These are phyloP conservation scores for Choloepus didactylus DNA, from an alignment of 2,797 vertebrate species.

Conservation along the genomic window DNA sequence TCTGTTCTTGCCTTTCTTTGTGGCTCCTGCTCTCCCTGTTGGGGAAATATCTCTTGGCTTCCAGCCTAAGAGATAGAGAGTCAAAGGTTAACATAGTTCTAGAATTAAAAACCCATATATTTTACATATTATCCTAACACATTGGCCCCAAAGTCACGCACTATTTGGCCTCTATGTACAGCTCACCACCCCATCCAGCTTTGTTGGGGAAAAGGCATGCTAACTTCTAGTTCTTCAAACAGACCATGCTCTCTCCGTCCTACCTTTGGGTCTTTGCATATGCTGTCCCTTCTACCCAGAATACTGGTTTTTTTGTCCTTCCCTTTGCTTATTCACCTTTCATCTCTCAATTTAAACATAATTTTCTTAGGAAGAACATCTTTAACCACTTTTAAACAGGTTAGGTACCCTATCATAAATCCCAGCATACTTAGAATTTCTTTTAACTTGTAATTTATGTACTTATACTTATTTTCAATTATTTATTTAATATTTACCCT, in stretches of 20 bases:
- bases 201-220: neutral
- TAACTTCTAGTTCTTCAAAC: neutral
- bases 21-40: neutral
- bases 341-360: constrained; percentile 5
- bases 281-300: neutral
- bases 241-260: neutral
- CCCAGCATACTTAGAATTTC: constrained; percentile 1
- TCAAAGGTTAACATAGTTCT: neutral
- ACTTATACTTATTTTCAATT: neutral
- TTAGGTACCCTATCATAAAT: neutral
- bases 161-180: neutral
- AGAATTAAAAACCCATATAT: constrained; percentile 19
- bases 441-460: constrained; percentile 27
- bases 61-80: neutral
- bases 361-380: constrained; percentile 32
- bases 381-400: neutral
- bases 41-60: neutral
- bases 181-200: neutral
- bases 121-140: neutral
- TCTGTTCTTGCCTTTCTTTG: neutral
- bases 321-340: neutral
- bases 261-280: neutral
- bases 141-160: neutral
- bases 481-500: constrained; percentile 31
- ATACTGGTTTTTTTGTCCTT: neutral